These are phyloP conservation scores for Oplegnathus fasciatus DNA, from an alignment of 2,113 vertebrate species.

Conservation along the genomic window DNA sequence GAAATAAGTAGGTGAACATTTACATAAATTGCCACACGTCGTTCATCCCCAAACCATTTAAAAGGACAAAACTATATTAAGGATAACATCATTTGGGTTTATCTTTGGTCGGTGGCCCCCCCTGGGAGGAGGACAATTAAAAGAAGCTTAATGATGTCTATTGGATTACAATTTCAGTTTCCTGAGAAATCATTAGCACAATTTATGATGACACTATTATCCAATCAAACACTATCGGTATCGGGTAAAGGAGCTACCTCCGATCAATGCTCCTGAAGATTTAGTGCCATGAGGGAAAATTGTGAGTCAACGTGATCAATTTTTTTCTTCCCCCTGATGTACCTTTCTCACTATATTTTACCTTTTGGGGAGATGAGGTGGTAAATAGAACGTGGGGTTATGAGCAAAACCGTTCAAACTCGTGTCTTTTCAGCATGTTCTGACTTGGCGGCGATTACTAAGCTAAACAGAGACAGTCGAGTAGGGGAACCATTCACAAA, in stretches of 20 bases:
- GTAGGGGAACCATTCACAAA: slow-evolving; percentile 33
- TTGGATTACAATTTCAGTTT: slow-evolving; percentile 79
- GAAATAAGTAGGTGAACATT: background rate
- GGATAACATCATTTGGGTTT: slow-evolving; percentile 40
- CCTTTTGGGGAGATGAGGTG: slow-evolving; percentile 47
- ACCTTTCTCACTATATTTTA: slow-evolving; percentile 50
- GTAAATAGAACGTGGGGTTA: slow-evolving; percentile 50
- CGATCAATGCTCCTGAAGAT: slow-evolving; percentile 74
- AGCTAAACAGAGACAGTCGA: slow-evolving; percentile 31
- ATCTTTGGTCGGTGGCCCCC: slow-evolving; percentile 26
- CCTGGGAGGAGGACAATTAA: slow-evolving; percentile 69
- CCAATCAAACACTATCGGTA: slow-evolving; percentile 63
- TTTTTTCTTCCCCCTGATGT: slow-evolving; percentile 25
- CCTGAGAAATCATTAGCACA: slow-evolving; percentile 75
- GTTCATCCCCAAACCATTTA: slow-evolving; percentile 20
- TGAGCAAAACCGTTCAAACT: slow-evolving; percentile 37
- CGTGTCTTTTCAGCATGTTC: slow-evolving; percentile 61
- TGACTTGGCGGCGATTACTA: slow-evolving; percentile 61
- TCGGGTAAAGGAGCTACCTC: slow-evolving; percentile 58
- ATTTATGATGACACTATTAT: slow-evolving; percentile 77
- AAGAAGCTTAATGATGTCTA: slow-evolving; percentile 75
- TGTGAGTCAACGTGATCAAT: slow-evolving; percentile 56
- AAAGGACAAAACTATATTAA: slow-evolving; percentile 41
- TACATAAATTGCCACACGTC: slow-evolving; percentile 6
- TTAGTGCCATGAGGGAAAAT: slow-evolving; percentile 55